A percentile compares a stretch with the other conserved stretches of the same genome.
phyloP scores from a whole-genome alignment of 2,888 invertebrate genomes.

The Rambutsinella grinnellia region DNA sequence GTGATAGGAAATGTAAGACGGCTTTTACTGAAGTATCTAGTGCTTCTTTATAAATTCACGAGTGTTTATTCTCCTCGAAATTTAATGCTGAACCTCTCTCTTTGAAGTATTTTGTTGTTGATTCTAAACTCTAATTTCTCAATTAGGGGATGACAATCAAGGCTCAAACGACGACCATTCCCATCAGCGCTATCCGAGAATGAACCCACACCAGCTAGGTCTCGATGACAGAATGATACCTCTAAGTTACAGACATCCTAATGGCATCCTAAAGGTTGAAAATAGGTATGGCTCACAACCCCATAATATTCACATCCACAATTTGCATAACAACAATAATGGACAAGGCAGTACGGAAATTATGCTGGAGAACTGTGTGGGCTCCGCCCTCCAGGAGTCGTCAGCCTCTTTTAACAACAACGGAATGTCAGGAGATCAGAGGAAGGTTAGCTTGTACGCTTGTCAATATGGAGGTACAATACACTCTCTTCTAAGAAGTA shows the following conservation, averaged over 20 bases:
- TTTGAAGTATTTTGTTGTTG: no score
- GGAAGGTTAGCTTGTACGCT: constrained; percentile 28
- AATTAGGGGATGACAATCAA: constrained; percentile 40
- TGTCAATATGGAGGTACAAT: constrained; percentile 11
- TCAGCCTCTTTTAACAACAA: neutral
- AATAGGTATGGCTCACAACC: neutral
- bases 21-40: no score
- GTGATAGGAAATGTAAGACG: no score
- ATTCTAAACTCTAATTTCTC: neutral
- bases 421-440: neutral
- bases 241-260: neutral
- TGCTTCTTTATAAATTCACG: no score
- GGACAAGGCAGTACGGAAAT: constrained; percentile 18
- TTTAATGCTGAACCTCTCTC: no score
- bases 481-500: neutral
- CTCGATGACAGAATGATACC: constrained; percentile 24
- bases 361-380: neutral
- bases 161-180: constrained; percentile 22
- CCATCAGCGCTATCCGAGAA: constrained; percentile 39
- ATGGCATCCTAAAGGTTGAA: neutral
- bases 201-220: constrained; percentile 34
- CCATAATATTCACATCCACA: constrained; percentile 14
- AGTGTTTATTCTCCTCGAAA: no score
- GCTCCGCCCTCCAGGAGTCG: neutral
- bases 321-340: constrained; percentile 25